Conservation (phyloP, 2,113 vertebrate species). For the Entomyzon cyanotis region DNA sequence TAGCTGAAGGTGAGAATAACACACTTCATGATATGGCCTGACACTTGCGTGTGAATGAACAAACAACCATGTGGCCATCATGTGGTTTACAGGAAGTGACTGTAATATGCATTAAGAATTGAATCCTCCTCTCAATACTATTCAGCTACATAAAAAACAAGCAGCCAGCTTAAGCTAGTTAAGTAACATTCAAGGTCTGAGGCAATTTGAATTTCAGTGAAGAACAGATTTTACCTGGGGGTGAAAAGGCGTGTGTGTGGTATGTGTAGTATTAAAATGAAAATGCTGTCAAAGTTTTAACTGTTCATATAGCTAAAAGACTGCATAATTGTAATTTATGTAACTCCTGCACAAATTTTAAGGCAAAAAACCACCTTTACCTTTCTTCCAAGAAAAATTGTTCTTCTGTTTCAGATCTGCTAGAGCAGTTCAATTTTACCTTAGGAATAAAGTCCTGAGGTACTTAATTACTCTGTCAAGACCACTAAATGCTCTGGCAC, state of each 20-base stretch:
- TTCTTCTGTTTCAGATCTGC: constrained; percentile 18
- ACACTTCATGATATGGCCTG: background rate
- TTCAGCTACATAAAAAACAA: background rate
- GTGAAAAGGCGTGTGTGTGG: background rate
- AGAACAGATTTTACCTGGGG: constrained; percentile 14
- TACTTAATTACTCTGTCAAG: constrained; percentile 73
- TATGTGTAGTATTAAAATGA: background rate
- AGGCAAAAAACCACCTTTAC: background rate
- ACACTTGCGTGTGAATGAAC: background rate
- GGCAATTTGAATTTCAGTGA: background rate
- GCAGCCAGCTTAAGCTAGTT: background rate
- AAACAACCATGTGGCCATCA: background rate
- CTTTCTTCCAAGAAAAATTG: constrained; percentile 35
- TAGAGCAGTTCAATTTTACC: constrained; percentile 51
- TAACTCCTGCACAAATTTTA: constrained; percentile 3
- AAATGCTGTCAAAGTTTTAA: constrained; percentile 32
- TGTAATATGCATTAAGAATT: background rate
- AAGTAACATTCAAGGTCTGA: background rate
- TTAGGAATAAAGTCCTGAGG: constrained; percentile 31
- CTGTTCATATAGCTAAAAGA: background rate
- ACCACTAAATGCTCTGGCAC: constrained; percentile 52
- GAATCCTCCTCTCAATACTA: background rate
- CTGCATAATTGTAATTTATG: background rate
- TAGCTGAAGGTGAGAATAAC: background rate
- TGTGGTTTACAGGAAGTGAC: background rate